These are phyloP conservation scores for Muntiacus muntjak DNA, from an alignment of 2,113 vertebrate genomes.

Conservation along the genomic window DNA sequence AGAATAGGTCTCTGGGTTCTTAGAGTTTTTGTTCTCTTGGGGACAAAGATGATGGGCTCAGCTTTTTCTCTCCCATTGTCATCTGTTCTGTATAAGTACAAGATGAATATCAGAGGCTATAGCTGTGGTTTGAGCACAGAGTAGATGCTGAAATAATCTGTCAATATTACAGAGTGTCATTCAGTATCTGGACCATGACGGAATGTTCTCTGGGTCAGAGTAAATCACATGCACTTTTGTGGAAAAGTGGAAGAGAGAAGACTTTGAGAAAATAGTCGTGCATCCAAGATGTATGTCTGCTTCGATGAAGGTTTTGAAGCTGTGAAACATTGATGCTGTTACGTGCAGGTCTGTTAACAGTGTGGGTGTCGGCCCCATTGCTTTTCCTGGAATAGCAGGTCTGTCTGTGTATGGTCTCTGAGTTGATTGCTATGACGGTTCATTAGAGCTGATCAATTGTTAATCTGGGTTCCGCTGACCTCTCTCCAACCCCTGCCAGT, in stretches of 20 bases:
- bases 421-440: slow-evolving; percentile 81
- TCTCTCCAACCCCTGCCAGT: slow-evolving; percentile 76
- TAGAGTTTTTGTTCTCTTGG: background rate
- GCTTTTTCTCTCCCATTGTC: background rate
- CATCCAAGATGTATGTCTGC: slow-evolving; percentile 18
- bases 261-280: slow-evolving; percentile 44
- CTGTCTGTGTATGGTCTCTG: slow-evolving; percentile 73
- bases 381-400: slow-evolving; percentile 79
- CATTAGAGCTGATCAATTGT: slow-evolving; percentile 90
- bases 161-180: background rate
- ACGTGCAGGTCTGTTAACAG: slow-evolving; percentile 69
- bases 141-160: background rate
- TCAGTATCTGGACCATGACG: background rate
- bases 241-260: background rate
- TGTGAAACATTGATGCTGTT: slow-evolving; percentile 30
- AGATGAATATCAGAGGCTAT: background rate
- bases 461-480: slow-evolving; percentile 82
- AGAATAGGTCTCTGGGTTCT: background rate
- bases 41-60: background rate
- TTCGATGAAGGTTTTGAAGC: slow-evolving; percentile 51
- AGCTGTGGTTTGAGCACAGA: background rate
- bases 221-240: background rate
- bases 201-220: slow-evolving; percentile 22
- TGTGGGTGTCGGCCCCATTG: slow-evolving; percentile 73
- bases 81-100: background rate